Evolutionary conservation across 2,888 invertebrate species (phyloP).

Genomic region (Drosophila acutilabella): DNA sequence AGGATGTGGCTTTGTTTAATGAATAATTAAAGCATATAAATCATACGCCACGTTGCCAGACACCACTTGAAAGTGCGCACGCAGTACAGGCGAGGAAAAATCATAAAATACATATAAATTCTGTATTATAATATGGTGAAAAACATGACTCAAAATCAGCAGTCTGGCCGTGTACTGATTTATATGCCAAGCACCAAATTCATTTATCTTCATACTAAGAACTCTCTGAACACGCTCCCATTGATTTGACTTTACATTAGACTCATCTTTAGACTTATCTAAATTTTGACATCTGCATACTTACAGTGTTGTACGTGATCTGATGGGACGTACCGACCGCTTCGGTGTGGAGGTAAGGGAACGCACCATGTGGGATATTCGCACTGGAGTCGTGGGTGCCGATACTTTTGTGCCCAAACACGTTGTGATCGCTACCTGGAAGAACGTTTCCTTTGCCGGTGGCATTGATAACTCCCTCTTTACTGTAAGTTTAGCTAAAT

Average conservation of each 20-base stretch:
- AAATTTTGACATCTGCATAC: conserved; percentile 21
- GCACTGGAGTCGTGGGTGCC: conserved; percentile 95
- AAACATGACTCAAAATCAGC: conserved; percentile 54
- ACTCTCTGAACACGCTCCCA: conserved; percentile 19
- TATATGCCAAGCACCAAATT: conserved; percentile 75
- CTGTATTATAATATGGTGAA: conserved; percentile 51
- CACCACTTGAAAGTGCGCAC: conserved; percentile 64
- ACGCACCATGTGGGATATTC: conserved; percentile 94
- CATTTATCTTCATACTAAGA: conserved; percentile 76
- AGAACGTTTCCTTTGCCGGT: conserved; percentile 96
- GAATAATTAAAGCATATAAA: conserved; percentile 75
- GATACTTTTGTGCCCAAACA: conserved; percentile 96
- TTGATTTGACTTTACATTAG: conserved; percentile 61
- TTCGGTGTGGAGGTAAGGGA: conserved; percentile 94
- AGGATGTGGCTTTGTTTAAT: conserved; percentile 42
- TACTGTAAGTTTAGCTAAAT: conserved; percentile 86
- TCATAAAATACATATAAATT: conserved; percentile 57
- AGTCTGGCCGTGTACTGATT: conserved; percentile 58
- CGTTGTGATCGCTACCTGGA: conserved; percentile 96
- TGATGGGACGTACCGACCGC: conserved; percentile 90
- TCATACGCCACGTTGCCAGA: conserved; percentile 68
- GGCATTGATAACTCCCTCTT: conserved; percentile 92
- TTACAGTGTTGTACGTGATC: conserved; percentile 88
- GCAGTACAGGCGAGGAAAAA: conserved; percentile 5
- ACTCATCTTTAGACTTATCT: conserved; percentile 19